Conservation (phyloP, 2,888 invertebrate species). For the Pyralis farinalis region DNA sequence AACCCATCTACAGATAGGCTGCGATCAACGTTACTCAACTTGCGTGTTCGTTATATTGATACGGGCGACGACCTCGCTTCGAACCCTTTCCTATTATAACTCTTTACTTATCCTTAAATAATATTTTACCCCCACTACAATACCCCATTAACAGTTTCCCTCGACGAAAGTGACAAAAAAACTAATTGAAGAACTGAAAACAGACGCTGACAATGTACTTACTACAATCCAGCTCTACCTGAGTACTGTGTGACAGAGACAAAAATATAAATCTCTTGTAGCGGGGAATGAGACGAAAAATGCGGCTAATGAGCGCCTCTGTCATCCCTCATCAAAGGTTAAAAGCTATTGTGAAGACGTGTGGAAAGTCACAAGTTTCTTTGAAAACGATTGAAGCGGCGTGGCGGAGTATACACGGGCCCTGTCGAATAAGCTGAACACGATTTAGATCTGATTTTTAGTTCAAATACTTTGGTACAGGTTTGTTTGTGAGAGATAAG, state of each 20-base stretch:
- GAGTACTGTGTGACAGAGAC: constrained; percentile 26
- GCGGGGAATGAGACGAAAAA: constrained; percentile 22
- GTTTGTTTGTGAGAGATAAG: too few species aligned
- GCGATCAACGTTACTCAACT: too few species aligned
- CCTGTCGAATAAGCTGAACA: too few species aligned
- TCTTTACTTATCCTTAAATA: too few species aligned
- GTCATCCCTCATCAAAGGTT: constrained; percentile 33
- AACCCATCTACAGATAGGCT: too few species aligned
- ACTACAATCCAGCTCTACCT: constrained; percentile 21
- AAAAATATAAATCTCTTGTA: constrained; percentile 5
- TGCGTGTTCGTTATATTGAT: too few species aligned
- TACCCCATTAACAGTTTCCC: not conserved
- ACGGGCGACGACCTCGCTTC: too few species aligned
- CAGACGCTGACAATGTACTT: constrained; percentile 22
- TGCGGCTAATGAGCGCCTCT: constrained; percentile 39
- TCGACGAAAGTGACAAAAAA: constrained; percentile 4
- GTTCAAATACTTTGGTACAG: too few species aligned
- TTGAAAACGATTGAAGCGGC: constrained; percentile 8
- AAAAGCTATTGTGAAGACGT: constrained; percentile 32
- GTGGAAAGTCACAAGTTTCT: constrained; percentile 12
- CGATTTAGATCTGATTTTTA: too few species aligned
- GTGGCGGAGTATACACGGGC: not conserved
- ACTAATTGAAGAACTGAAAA: constrained; percentile 17
- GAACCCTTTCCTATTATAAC: too few species aligned
- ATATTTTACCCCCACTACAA: too few species aligned